Evolutionary conservation across 2,888 invertebrate species (phyloP).

Genomic region (Chesias legatella): DNA sequence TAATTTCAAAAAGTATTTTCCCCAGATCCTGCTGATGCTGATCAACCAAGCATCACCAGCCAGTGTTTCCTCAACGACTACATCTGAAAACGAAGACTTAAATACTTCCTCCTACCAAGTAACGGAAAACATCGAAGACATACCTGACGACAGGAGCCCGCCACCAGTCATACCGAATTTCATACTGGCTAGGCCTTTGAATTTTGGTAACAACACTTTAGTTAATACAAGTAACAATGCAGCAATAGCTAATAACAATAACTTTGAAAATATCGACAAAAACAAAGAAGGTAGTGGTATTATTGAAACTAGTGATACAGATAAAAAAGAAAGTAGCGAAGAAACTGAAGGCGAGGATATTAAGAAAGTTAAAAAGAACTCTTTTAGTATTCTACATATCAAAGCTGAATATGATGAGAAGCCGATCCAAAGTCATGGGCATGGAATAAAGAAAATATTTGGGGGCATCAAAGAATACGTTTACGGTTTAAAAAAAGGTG

Average conservation of each 20-base stretch:
- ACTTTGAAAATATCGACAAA: too few species aligned
- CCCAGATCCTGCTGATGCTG: slow-evolving; percentile 3
- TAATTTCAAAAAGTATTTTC: not conserved
- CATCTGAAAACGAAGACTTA: slow-evolving; percentile 8
- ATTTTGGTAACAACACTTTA: slow-evolving; percentile 31
- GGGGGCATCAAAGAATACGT: slow-evolving; percentile 42
- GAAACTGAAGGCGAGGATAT: slow-evolving; percentile 5
- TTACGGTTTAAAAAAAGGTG: slow-evolving; percentile 35
- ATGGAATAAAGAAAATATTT: slow-evolving; percentile 21
- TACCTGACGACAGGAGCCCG: slow-evolving; percentile 45
- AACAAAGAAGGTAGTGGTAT: slow-evolving; percentile 22
- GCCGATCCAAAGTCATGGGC: not conserved
- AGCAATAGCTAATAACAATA: slow-evolving; percentile 12
- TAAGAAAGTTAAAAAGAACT: slow-evolving; percentile 16
- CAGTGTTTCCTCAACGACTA: slow-evolving; percentile 2
- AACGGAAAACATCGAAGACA: slow-evolving; percentile 52
- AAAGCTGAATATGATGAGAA: slow-evolving; percentile 39
- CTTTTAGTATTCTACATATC: slow-evolving; percentile 39
- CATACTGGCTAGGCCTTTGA: slow-evolving; percentile 37
- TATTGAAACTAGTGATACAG: slow-evolving; percentile 8
- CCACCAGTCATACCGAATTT: slow-evolving; percentile 45
- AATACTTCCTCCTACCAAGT: slow-evolving; percentile 48
- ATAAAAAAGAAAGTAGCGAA: not conserved
- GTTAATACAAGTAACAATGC: slow-evolving; percentile 1
- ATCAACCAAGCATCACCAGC: slow-evolving; percentile 8